These are phyloP conservation scores for Gouania willdenowi DNA, from an alignment of 2,797 vertebrate species.

Conservation along the genomic window DNA sequence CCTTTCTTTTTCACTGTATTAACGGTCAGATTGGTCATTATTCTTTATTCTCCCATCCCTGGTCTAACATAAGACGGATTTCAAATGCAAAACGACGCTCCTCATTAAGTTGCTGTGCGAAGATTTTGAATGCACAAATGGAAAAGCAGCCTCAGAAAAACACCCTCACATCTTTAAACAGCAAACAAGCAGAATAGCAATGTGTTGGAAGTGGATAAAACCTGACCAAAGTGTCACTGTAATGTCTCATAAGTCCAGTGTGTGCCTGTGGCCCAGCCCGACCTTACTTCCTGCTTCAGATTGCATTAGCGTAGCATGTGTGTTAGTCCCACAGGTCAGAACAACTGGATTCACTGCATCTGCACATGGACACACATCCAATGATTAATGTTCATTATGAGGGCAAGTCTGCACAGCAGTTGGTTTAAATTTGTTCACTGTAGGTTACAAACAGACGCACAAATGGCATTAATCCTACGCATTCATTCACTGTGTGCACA, in stretches of 20 bases:
- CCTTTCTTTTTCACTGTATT: no score
- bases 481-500: slow-evolving; percentile 2
- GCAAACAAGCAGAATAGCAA: background rate
- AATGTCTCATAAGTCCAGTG: slow-evolving; percentile 5
- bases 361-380: slow-evolving; percentile 3
- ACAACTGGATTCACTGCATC: slow-evolving; percentile 22
- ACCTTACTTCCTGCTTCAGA: slow-evolving; percentile 34
- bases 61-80: slow-evolving; percentile 1
- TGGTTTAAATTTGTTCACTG: slow-evolving; percentile 31
- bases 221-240: slow-evolving; percentile 23
- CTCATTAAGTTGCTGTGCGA: slow-evolving; percentile 33
- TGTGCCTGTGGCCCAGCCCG: slow-evolving; percentile 9
- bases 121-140: slow-evolving; percentile 35
- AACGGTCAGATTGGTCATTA: no score
- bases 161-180: slow-evolving; percentile 22
- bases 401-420: slow-evolving; percentile 13
- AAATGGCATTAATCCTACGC: slow-evolving; percentile 24
- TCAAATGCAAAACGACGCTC: slow-evolving; percentile 8
- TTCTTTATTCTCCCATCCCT: no score
- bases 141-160: slow-evolving; percentile 16
- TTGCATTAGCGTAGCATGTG: slow-evolving; percentile 23
- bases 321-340: slow-evolving; percentile 26
- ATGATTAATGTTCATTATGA: slow-evolving; percentile 15
- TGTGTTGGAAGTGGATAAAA: slow-evolving; percentile 47
- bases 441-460: slow-evolving; percentile 17